Conservation (phyloP, 2,888 invertebrate species). For the Euzophera pinguis region DNA sequence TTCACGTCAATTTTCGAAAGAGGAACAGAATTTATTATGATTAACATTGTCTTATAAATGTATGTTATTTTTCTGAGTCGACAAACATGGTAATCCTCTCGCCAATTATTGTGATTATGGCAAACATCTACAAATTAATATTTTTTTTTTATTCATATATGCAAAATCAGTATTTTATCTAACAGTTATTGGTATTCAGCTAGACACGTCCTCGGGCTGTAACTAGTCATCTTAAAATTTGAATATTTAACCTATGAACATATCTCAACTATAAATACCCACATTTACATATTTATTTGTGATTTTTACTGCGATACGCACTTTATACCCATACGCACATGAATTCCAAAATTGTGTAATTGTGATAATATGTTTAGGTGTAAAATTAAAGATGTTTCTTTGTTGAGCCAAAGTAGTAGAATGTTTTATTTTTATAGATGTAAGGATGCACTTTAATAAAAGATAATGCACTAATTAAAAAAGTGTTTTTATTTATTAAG, state of each 20-base stretch:
- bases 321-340: conserved; percentile 22
- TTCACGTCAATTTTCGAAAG: too few species aligned
- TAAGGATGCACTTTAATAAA: conserved; percentile 51
- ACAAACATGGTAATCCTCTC: too few species aligned
- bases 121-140: too few species aligned
- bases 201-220: too few species aligned
- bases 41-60: too few species aligned
- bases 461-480: conserved; percentile 32
- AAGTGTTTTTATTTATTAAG: conserved; percentile 16
- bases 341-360: conserved; percentile 5
- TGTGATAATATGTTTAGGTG: conserved; percentile 10
- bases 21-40: too few species aligned
- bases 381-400: conserved; percentile 10
- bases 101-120: too few species aligned
- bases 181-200: too few species aligned
- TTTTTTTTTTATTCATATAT: too few species aligned
- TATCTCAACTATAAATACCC: background rate
- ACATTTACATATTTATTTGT: background rate
- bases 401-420: conserved; percentile 45
- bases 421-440: conserved; percentile 29
- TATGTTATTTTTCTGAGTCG: too few species aligned
- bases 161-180: too few species aligned
- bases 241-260: background rate
- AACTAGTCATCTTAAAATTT: too few species aligned
- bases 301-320: conserved; percentile 5